phyloP scores from a whole-genome alignment of 2,797 vertebrate species.

The Clarias fuscus region DNA sequence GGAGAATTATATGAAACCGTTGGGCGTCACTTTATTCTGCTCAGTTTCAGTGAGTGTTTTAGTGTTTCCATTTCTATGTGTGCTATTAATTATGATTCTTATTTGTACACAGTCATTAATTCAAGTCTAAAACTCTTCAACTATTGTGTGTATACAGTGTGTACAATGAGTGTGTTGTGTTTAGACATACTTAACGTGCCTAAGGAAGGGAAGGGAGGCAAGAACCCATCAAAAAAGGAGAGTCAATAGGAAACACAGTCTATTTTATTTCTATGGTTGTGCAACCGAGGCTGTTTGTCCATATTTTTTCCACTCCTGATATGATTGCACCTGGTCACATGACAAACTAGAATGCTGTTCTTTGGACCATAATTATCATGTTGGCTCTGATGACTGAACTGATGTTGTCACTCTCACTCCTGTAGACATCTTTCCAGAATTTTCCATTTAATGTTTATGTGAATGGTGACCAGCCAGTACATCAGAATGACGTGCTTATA shows the following conservation, averaged over 20 bases:
- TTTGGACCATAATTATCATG: constrained; percentile 8
- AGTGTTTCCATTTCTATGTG: neutral
- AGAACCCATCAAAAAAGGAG: neutral
- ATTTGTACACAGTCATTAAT: neutral
- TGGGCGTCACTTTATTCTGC: neutral
- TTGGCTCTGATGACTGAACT: neutral
- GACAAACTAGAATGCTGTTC: neutral
- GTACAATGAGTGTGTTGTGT: neutral
- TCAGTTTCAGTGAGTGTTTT: no score
- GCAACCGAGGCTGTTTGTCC: neutral
- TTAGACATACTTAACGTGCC: no score
- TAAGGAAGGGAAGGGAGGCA: neutral
- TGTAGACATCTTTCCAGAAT: neutral
- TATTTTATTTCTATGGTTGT: neutral
- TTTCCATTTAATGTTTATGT: neutral
- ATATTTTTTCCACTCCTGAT: neutral
- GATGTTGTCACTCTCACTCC: neutral
- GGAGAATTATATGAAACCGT: neutral
- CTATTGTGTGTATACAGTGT: neutral
- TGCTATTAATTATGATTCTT: neutral
- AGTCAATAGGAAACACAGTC: neutral
- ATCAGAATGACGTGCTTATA: neutral
- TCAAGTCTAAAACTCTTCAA: neutral
- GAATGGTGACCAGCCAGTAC: neutral
- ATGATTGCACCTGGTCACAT: neutral